Evolutionary conservation across 2,888 invertebrate species (phyloP), one percentile per base, ranked within the genome.

Genomic region (Pterobdella sp.): DNA sequence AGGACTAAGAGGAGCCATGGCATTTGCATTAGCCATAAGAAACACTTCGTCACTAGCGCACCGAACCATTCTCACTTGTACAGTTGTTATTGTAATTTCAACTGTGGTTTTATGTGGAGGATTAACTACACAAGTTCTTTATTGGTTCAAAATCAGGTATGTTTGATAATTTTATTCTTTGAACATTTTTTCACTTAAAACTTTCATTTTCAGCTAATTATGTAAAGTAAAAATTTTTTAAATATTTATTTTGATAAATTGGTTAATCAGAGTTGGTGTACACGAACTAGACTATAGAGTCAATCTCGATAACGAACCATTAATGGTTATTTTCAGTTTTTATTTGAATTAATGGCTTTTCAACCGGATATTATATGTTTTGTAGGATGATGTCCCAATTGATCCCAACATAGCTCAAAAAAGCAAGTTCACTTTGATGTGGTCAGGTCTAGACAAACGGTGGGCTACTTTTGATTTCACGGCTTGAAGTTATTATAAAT

Each of bases 1-100:
- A 91, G 95, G 96, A 77, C 87, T 97, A 72, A 88, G 96, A 76
- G 97, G 97, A n/a, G 97, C 97, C 7, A 95, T 98, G 90, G 95
- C 96, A 0, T 98, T 96, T 86, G 96, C 97, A 1, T 86, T 98
- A 77, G 95, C 97, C 0, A 95, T 97, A 78, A 88, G 96, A 73
- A 96, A 97, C 85, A 96, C 95, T 0, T 89, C 93, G 72, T 93
- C 94, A 0, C 91, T 91, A 79, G 92, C 93, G 35, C 87, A 94
- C 49, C 93, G 94, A 84, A 90, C 93, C 1, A 94, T 97, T 90
- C 85, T 96, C 78, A 94, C 96, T 0, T 93, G 96, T 65, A 97
- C 97, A 0, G 93, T 95, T 72, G 86, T 96, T 76, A 94, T 98
- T 79, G 96, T 96, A 42, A 93, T 97, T 79, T 88, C 92, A 26